Conservation (phyloP, 2,113 vertebrate species). For the Rhinolophus sinicus region DNA sequence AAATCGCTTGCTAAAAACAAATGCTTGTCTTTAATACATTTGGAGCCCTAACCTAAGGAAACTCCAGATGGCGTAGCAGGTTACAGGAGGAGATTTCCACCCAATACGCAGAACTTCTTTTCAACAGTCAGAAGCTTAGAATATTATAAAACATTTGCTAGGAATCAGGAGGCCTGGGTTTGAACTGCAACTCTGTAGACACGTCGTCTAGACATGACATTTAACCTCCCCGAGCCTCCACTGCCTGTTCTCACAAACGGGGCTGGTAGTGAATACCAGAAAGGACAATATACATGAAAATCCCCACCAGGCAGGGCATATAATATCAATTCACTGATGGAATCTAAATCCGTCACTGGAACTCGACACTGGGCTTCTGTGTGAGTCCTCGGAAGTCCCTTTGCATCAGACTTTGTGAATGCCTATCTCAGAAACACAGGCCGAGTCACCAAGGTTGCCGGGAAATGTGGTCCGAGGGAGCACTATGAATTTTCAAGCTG, state of each 20-base stretch:
- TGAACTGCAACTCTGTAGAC: neutral
- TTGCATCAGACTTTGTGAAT: neutral
- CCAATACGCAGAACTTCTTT: neutral
- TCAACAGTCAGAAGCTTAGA: neutral
- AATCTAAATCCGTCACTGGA: neutral
- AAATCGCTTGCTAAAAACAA: neutral
- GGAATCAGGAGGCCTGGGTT: neutral
- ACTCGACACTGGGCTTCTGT: neutral
- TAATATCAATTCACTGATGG: neutral
- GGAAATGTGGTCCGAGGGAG: neutral
- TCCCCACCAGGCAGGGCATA: neutral
- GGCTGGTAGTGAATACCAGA: neutral
- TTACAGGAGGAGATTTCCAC: neutral
- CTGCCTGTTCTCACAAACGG: neutral
- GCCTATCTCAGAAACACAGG: neutral
- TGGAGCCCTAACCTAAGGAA: neutral
- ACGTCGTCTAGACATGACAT: neutral
- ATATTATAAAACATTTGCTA: neutral
- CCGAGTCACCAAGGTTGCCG: neutral
- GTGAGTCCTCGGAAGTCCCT: neutral
- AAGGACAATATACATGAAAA: neutral
- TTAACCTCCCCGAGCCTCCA: neutral
- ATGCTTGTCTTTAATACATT: neutral
- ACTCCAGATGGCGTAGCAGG: neutral
- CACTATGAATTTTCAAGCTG: neutral